Percentiles rank a stretch among this genome's conserved stretches.
Conservation (phyloP, 2,888 invertebrate genomes). For the Stramonita haemastoma region DNA sequence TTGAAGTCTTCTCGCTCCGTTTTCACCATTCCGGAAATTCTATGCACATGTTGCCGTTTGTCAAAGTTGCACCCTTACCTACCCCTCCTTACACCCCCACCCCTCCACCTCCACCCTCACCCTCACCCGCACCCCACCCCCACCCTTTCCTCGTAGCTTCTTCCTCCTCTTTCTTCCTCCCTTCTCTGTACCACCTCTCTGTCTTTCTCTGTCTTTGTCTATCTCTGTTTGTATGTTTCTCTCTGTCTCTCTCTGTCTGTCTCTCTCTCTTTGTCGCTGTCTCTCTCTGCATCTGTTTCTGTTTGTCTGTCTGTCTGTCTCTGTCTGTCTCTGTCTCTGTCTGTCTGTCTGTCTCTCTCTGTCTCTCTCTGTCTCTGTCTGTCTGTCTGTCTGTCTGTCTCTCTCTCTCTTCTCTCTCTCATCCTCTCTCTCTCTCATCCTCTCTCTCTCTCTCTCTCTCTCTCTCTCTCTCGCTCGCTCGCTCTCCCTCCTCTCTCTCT, state of each 20-base stretch:
- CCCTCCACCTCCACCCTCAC: background rate
- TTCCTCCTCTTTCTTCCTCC: background rate
- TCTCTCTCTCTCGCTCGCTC: constrained; percentile 11
- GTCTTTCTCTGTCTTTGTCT: background rate
- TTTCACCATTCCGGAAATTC: constrained; percentile 41
- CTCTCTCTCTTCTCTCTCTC: constrained; percentile 7
- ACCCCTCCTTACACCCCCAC: background rate
- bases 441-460: background rate
- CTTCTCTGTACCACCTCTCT: background rate
- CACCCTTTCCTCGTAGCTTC: background rate
- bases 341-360: background rate
- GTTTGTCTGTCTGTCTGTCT: too few species aligned
- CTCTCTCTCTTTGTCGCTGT: too few species aligned
- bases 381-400: background rate
- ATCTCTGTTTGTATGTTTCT: too few species aligned
- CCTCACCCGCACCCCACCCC: background rate
- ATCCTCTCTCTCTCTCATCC: background rate
- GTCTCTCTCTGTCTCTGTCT: background rate
- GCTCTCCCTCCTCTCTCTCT: background rate
- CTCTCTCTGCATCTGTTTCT: too few species aligned
- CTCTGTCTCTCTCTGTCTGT: too few species aligned
- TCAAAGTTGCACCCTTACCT: constrained; percentile 24
- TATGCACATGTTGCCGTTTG: constrained; percentile 44
- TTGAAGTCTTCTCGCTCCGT: constrained; percentile 27
- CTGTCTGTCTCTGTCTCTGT: background rate